Conservation (phyloP, 2,888 invertebrate species). For the Caenorhabditis sp. region DNA sequence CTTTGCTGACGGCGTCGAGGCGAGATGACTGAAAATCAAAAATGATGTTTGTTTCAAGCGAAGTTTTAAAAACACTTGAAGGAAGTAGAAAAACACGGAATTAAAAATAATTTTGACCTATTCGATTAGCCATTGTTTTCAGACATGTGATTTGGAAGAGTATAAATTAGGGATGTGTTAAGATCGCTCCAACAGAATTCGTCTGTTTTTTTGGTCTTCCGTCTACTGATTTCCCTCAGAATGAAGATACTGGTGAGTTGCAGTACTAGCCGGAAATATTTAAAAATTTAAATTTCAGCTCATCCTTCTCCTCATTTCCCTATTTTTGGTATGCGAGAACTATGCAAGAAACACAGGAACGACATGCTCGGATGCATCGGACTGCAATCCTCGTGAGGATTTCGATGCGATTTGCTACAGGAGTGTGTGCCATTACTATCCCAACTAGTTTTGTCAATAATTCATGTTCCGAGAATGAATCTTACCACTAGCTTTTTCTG, state of each 20-base stretch:
- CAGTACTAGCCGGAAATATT: background rate
- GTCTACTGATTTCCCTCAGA: background rate
- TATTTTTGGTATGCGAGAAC: background rate
- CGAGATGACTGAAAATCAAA: slow-evolving; percentile 39
- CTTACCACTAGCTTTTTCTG: slow-evolving; percentile 7
- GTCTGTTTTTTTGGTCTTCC: background rate
- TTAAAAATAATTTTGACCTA: background rate
- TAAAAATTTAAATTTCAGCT: slow-evolving; percentile 9
- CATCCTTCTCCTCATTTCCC: background rate
- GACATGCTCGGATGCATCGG: slow-evolving; percentile 1
- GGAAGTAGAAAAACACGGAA: background rate
- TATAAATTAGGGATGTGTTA: slow-evolving; percentile 25
- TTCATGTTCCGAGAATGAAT: background rate
- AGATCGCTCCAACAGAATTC: slow-evolving; percentile 1
- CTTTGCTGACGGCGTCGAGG: slow-evolving; percentile 44
- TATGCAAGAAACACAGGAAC: slow-evolving; percentile 28
- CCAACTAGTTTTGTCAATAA: slow-evolving; percentile 10
- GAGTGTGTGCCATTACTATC: slow-evolving; percentile 47
- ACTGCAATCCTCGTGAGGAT: slow-evolving; percentile 40
- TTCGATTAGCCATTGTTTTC: background rate
- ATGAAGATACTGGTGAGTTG: slow-evolving; percentile 25
- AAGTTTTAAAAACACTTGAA: slow-evolving; percentile 21
- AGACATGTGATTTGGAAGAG: slow-evolving; percentile 36
- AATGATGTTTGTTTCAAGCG: slow-evolving; percentile 21
- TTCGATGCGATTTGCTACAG: slow-evolving; percentile 45